These are phyloP conservation scores for Drosophila aff. DNA, from an alignment of 1,140 invertebrate genomes.

Conservation along the genomic window DNA sequence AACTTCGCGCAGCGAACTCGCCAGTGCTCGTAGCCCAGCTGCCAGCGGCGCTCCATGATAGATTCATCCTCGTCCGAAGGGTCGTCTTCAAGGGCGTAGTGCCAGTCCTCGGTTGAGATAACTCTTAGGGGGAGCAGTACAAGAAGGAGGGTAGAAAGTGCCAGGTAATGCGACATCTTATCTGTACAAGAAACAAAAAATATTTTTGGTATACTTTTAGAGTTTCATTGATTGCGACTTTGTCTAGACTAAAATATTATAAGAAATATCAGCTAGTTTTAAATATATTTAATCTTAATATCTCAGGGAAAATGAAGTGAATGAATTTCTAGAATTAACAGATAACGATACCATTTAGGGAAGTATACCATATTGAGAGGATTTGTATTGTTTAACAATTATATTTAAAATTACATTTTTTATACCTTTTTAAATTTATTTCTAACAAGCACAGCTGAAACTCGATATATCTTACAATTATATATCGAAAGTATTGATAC, in stretches of 20 bases:
- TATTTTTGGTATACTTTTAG: neutral
- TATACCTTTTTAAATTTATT: too few relatives aligned
- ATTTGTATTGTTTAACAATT: neutral
- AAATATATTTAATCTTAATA: neutral
- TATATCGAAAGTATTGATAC: too few relatives aligned
- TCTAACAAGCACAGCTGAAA: too few relatives aligned
- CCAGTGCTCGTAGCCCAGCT: constrained; percentile 57
- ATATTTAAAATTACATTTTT: too few relatives aligned
- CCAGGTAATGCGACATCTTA: constrained; percentile 5
- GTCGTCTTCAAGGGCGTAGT: neutral
- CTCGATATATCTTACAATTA: too few relatives aligned
- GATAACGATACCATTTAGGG: neutral
- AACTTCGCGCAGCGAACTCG: constrained; percentile 52
- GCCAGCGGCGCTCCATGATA: constrained; percentile 32
- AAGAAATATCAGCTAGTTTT: neutral
- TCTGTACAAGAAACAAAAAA: neutral
- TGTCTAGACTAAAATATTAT: neutral
- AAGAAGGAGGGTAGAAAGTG: neutral
- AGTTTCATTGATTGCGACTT: neutral
- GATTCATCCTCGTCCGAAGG: constrained; percentile 9
- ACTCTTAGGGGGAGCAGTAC: neutral
- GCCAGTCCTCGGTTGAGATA: neutral
- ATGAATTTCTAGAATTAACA: too few relatives aligned
- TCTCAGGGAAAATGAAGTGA: too few relatives aligned
- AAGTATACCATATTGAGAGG: neutral